Conservation (phyloP, 1,140 invertebrate genomes). For the Leptopilina boulardi region DNA sequence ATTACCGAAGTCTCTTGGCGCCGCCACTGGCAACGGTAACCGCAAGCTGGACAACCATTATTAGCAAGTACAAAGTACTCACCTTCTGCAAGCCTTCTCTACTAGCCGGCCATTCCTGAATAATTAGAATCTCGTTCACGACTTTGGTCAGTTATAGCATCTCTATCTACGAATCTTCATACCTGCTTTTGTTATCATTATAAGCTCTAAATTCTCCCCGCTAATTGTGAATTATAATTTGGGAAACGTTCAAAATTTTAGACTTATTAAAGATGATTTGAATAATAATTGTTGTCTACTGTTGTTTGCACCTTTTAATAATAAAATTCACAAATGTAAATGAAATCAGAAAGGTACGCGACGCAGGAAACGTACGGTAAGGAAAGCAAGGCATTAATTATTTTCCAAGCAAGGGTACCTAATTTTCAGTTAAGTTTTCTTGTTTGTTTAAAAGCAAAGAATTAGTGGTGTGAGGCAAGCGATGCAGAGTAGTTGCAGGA, state of each 20-base stretch:
- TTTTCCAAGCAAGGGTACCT: slow-evolving; percentile 62
- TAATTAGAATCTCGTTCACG: slow-evolving; percentile 58
- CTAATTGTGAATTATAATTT: too few species aligned
- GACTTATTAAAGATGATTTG: too few species aligned
- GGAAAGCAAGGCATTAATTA: slow-evolving; percentile 61
- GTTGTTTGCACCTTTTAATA: too few species aligned
- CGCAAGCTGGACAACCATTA: slow-evolving; percentile 72
- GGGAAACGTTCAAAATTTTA: too few species aligned
- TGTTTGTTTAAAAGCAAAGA: slow-evolving; percentile 39
- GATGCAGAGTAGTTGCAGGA: slow-evolving; percentile 32
- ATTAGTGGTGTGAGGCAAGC: slow-evolving; percentile 10
- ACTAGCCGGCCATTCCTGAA: slow-evolving; percentile 59
- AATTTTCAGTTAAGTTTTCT: slow-evolving; percentile 62
- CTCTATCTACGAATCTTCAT: neutral
- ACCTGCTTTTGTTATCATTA: neutral
- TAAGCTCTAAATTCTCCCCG: neutral
- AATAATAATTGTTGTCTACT: too few species aligned
- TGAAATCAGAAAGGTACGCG: too few species aligned
- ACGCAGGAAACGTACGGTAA: neutral
- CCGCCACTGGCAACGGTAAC: slow-evolving; percentile 62
- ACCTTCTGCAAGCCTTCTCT: slow-evolving; percentile 40
- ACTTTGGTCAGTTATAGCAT: slow-evolving; percentile 8
- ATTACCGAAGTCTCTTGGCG: slow-evolving; percentile 70
- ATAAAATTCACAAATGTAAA: too few species aligned
- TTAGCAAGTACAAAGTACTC: slow-evolving; percentile 63